Conservation (phyloP, 2,888 invertebrate genomes). For the Laspeyria flexula region DNA sequence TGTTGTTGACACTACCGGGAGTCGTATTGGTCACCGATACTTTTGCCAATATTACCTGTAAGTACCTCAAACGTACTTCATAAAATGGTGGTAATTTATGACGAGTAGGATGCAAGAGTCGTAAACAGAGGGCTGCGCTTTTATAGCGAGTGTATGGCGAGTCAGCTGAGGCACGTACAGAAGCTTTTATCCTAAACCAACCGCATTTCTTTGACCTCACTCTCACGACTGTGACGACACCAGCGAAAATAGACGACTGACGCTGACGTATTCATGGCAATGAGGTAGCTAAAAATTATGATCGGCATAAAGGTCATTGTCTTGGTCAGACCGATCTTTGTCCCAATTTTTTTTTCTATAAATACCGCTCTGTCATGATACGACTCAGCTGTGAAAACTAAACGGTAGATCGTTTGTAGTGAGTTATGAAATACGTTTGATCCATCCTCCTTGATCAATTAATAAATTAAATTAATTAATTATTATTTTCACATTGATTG, state of each 20-base stretch:
- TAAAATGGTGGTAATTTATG: conserved; percentile 17
- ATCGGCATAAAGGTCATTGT: conserved; percentile 69
- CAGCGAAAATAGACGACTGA: conserved; percentile 62
- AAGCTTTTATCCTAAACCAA: conserved; percentile 69
- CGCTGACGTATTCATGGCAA: conserved; percentile 49
- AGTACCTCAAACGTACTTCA: background rate
- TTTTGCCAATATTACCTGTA: conserved; percentile 1
- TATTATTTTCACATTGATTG: too few relatives aligned
- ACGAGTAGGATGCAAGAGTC: conserved; percentile 41
- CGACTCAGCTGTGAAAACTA: conserved; percentile 19
- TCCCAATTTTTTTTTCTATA: conserved; percentile 35
- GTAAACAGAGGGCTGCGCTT: conserved; percentile 54
- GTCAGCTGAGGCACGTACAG: conserved; percentile 53
- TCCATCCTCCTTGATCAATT: too few relatives aligned
- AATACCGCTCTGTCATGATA: conserved; percentile 9
- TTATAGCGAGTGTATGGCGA: conserved; percentile 46
- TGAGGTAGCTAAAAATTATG: conserved; percentile 62
- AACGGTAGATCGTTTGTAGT: background rate
- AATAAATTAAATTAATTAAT: too few relatives aligned
- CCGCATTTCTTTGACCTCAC: conserved; percentile 69
- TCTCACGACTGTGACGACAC: conserved; percentile 51
- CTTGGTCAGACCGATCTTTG: conserved; percentile 53
- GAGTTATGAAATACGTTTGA: background rate
- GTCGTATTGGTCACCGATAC: conserved; percentile 10
- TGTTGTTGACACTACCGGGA: background rate